Percentiles rank a stretch among this genome's conserved stretches.
These are phyloP conservation scores for Sinonovacula constricta DNA, from an alignment of 1,140 invertebrate genomes.

Conservation along the genomic window DNA sequence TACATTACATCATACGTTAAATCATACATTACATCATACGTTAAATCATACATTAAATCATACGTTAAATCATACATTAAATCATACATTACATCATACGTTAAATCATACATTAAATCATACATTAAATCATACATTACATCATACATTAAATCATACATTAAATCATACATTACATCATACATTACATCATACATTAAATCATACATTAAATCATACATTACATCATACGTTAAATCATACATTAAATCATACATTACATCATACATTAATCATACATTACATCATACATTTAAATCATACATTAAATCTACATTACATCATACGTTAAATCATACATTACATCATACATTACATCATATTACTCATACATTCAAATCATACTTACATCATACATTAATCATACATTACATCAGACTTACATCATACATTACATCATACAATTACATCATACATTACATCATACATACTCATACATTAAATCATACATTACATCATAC, in stretches of 20 bases:
- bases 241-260: constrained; percentile 11
- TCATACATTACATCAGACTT: constrained; percentile 4
- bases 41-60: neutral
- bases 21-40: constrained; percentile 8
- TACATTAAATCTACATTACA: neutral
- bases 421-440: neutral
- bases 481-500: constrained; percentile 11
- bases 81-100: constrained; percentile 4
- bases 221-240: constrained; percentile 2
- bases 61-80: neutral
- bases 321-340: neutral
- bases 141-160: neutral
- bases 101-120: constrained; percentile 7
- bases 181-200: constrained; percentile 1
- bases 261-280: neutral
- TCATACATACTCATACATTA: too few species aligned
- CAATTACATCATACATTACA: constrained; percentile 7
- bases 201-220: constrained; percentile 2
- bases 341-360: constrained; percentile 3
- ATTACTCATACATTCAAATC: too few species aligned
- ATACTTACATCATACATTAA: constrained; percentile 3
- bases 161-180: too few species aligned
- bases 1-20: neutral
- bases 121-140: neutral
- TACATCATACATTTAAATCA: too few species aligned